Percentiles rank a stretch among this genome's conserved stretches.
These are phyloP conservation scores for Lepeophtheirus nordmannii DNA, from an alignment of 2,888 invertebrate genomes.

Conservation along the genomic window DNA sequence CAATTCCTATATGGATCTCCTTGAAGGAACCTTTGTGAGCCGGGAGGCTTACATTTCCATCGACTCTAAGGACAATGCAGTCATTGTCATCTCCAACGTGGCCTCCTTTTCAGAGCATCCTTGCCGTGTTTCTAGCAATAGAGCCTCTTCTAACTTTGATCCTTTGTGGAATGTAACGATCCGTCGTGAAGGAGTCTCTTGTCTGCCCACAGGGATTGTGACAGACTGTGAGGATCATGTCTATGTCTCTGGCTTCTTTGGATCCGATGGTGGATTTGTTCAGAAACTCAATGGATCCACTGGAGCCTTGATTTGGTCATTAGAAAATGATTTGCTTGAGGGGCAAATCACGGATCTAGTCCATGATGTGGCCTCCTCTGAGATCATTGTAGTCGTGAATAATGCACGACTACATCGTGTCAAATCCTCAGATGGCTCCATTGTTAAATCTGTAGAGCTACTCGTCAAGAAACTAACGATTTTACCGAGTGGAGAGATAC, in stretches of 20 bases:
- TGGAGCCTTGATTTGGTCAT: background rate
- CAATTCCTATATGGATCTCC: background rate
- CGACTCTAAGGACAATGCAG: background rate
- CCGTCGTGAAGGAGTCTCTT: background rate
- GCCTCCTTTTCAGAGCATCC: background rate
- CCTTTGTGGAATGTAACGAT: background rate
- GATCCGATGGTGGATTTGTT: slow-evolving; percentile 3
- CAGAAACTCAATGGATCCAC: background rate
- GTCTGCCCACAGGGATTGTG: slow-evolving; percentile 2
- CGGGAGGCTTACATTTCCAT: background rate
- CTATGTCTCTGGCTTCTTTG: background rate
- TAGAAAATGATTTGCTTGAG: background rate
- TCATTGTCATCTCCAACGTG: background rate
- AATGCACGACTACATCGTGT: background rate
- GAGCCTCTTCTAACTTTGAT: background rate
- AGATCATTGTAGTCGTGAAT: background rate
- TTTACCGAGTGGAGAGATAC: background rate
- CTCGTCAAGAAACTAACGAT: background rate
- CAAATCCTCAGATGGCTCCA: background rate
- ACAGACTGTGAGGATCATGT: slow-evolving; percentile 1
- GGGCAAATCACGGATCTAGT: slow-evolving; percentile 1
- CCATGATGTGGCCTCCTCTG: background rate
- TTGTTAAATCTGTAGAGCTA: background rate
- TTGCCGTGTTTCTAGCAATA: background rate
- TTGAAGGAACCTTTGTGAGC: background rate